Evolutionary conservation across 2,113 vertebrate species (phyloP).

Genomic region (Hemichromis elongatus): DNA sequence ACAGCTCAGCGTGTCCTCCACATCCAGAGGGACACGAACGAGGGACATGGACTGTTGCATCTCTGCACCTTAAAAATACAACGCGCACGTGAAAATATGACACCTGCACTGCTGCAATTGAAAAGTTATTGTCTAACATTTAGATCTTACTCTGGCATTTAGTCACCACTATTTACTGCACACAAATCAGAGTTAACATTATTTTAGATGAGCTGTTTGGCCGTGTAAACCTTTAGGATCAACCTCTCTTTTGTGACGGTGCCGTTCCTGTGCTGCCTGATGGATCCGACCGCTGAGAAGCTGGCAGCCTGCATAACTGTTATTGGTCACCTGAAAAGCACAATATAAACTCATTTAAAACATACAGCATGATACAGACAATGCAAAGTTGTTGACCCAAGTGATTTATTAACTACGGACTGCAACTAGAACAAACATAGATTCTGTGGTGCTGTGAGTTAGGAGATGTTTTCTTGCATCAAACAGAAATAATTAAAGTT

Average conservation of each 20-base stretch:
- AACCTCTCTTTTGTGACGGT: background rate
- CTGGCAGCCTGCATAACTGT: slow-evolving; percentile 77
- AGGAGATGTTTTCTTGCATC: background rate
- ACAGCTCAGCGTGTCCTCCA: slow-evolving; percentile 79
- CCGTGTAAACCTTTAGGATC: slow-evolving; percentile 40
- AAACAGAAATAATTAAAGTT: background rate
- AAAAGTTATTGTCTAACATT: background rate
- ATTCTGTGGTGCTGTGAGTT: background rate
- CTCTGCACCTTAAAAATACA: slow-evolving; percentile 63
- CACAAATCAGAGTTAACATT: background rate
- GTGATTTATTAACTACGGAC: too few relatives aligned
- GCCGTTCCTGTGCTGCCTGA: background rate
- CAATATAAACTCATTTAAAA: background rate
- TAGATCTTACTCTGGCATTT: background rate
- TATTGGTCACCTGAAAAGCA: slow-evolving; percentile 78
- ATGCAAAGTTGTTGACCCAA: background rate
- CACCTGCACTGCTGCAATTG: background rate
- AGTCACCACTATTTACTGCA: background rate
- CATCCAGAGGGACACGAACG: slow-evolving; percentile 83
- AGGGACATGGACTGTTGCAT: slow-evolving; percentile 61
- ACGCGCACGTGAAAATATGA: background rate
- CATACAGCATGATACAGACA: background rate
- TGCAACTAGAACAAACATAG: background rate
- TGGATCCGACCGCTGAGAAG: slow-evolving; percentile 48
- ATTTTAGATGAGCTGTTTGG: background rate